Conservation (phyloP, 2,797 vertebrate species). For the Tragopan temminckii region DNA sequence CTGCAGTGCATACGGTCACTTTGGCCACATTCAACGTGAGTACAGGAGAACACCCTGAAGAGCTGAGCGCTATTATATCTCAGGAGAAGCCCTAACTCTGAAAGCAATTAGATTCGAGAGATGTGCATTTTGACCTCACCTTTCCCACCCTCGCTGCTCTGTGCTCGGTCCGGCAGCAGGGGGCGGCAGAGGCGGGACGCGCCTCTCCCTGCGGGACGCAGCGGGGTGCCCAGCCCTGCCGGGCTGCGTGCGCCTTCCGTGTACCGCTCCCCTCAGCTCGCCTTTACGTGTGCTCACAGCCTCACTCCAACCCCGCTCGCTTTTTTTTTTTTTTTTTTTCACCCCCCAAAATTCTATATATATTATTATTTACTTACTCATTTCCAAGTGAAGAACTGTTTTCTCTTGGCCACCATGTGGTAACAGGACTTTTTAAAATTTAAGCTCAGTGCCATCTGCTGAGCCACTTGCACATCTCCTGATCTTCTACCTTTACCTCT, state of each 20-base stretch:
- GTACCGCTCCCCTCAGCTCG: no score
- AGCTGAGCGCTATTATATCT: fast-evolving
- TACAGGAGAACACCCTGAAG: neutral
- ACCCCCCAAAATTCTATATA: no score
- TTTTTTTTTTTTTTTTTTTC: no score
- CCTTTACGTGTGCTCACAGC: fast-evolving
- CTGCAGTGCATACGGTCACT: fast-evolving
- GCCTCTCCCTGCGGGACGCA: fast-evolving
- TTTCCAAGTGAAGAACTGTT: neutral
- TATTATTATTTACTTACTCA: neutral
- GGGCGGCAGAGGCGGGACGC: neutral
- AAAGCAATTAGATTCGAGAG: fast-evolving
- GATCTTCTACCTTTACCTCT: neutral
- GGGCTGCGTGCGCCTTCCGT: no score
- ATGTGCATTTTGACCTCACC: fast-evolving
- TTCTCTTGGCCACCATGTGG: neutral
- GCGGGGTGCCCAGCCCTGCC: fast-evolving
- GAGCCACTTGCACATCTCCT: fast-evolving
- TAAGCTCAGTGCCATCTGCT: fast-evolving
- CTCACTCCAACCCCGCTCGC: no score
- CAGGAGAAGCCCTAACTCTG: no score
- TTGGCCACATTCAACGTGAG: no score
- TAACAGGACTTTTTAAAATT: neutral
- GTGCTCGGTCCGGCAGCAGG: neutral
- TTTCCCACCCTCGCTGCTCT: fast-evolving